Conservation (phyloP, 2,888 invertebrate species). For the Folsomia manolachei region DNA sequence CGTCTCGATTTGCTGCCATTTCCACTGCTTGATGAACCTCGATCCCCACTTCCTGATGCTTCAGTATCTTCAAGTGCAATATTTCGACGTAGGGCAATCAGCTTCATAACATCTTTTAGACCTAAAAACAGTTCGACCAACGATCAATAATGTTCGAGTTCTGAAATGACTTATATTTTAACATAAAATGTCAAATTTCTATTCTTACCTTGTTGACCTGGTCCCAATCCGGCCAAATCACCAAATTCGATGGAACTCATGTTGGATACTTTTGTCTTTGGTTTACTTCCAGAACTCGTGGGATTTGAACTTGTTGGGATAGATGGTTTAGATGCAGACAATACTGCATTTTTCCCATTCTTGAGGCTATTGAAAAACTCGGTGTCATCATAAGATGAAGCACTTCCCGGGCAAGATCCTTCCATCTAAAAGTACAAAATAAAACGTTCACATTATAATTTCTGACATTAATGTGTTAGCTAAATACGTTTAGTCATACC, state of each 20-base stretch:
- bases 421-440: neutral
- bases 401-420: constrained; percentile 19
- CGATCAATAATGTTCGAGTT: too few species aligned
- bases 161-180: too few species aligned
- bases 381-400: constrained; percentile 42
- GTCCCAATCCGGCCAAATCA: constrained; percentile 40
- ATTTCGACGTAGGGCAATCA: constrained; percentile 47
- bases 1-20: constrained; percentile 36
- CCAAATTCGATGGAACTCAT: constrained; percentile 38
- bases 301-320: neutral
- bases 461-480: neutral
- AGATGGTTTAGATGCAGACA: constrained; percentile 41
- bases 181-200: too few species aligned
- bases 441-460: too few species aligned
- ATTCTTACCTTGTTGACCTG: too few species aligned
- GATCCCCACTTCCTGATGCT: constrained; percentile 31
- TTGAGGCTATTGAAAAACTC: constrained; percentile 49
- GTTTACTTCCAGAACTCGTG: neutral
- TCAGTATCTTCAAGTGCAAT: constrained; percentile 46
- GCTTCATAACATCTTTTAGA: constrained; percentile 49
- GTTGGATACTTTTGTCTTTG: constrained; percentile 33
- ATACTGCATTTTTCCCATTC: constrained; percentile 50
- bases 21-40: constrained; percentile 5
- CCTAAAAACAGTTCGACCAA: too few species aligned
- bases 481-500: constrained; percentile 14